Percentiles rank a stretch among this genome's conserved stretches.
Conservation (phyloP, 2,797 vertebrate genomes). For the Dromococcyx pavoninus region DNA sequence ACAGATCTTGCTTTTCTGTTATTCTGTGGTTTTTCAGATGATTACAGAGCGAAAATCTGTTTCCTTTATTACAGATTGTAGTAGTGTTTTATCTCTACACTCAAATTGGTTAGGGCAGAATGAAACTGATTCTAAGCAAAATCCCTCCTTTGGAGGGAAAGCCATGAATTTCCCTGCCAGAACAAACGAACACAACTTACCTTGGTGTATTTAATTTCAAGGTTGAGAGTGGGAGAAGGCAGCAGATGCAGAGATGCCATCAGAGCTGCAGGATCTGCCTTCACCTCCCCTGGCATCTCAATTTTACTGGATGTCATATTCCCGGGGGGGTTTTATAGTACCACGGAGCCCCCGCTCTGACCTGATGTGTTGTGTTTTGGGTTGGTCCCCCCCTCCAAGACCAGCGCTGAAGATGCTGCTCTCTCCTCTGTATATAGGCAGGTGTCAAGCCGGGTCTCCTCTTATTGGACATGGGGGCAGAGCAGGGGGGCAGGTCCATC, state of each 20-base stretch:
- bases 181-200: constrained; percentile 74
- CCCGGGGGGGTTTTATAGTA: constrained; percentile 1
- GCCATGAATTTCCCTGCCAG: not conserved
- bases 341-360: constrained; percentile 26
- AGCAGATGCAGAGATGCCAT: constrained; percentile 96
- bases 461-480: constrained; percentile 88
- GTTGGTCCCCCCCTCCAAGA: constrained; percentile 22
- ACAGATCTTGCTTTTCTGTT: not conserved
- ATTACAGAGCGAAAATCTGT: not conserved
- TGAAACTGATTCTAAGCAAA: constrained; percentile 15
- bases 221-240: constrained; percentile 92
- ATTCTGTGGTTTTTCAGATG: not conserved
- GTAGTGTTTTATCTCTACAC: not conserved
- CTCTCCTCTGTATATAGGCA: constrained; percentile 93
- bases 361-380: constrained; percentile 30
- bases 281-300: constrained; percentile 92
- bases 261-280: constrained; percentile 93
- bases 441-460: constrained; percentile 90
- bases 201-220: constrained; percentile 97
- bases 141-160: not conserved
- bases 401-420: constrained; percentile 76
- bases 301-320: constrained; percentile 96
- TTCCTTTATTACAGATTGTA: not conserved
- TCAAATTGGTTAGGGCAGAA: not conserved
- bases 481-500: constrained; percentile 86